Evolutionary conservation across 2,797 vertebrate genomes (phyloP), one percentile per base, ranked within the genome.

Genomic region (Oreochromis mossambicus): DNA sequence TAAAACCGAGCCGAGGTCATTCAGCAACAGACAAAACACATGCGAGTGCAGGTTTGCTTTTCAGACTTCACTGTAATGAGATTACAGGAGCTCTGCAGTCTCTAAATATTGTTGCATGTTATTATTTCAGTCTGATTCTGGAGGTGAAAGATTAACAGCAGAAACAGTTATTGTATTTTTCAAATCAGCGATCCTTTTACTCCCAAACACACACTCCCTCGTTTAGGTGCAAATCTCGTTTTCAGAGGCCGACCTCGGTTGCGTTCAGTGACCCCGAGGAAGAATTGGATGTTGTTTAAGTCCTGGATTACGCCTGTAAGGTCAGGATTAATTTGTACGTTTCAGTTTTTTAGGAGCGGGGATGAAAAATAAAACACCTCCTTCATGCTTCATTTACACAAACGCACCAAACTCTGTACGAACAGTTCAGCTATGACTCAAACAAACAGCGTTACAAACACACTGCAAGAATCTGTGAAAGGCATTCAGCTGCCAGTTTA

Each of bases 261-360:
- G 43, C 8, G 3, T 54, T 36, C 19, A 7, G 13, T 50, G 76
- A 78, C 32, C 61, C 19, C 29, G 34, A 5, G 6, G 43, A 36
- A 21, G 12, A 61, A 75, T 12, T 56, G 41, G 79, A 76, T 76
- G 63, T 52, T 73, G 78, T 83, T 77, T 63, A 50, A 2, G 19
- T 81, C 66, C 48, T 82, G 70, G 81, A 88, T 87, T 83, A 85
- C 73, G 29, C 5, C 17, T 77, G 46, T 83, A 32, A 50, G 38
- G 7, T 83, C 80, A 36, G 66, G 78, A 63, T 81, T 88, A 86
- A 78, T 81, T 86, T 48, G 24, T 38, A 41, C 2, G 3, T 68
- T 68, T 68, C 36, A 5, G 19, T 13, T 41, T 63, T 21, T 10
- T 43, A 43, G 63, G 5, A 24, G 12, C 1, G 3, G 34, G 17